phyloP scores from a whole-genome alignment of 2,888 invertebrate genomes.

The Melipona beecheii region DNA sequence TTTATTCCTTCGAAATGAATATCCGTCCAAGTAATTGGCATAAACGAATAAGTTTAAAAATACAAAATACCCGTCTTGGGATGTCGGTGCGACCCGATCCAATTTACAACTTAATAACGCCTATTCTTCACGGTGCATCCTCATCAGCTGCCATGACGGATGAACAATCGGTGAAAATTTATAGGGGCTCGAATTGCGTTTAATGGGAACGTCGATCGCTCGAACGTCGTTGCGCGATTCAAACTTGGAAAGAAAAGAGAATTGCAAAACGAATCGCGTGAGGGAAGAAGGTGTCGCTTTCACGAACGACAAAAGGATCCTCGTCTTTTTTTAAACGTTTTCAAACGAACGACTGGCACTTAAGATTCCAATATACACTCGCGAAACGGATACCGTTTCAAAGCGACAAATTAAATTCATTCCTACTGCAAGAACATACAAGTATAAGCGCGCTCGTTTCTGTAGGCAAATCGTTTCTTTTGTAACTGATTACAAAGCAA shows the following conservation, averaged over 20 bases:
- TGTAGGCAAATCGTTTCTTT: too few species aligned
- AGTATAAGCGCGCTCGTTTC: too few species aligned
- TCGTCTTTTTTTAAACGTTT: not conserved
- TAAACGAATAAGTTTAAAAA: not conserved
- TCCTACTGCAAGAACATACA: too few species aligned
- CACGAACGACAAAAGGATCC: too few species aligned
- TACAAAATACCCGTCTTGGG: not conserved
- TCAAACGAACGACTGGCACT: not conserved
- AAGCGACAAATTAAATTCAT: slow-evolving; percentile 45
- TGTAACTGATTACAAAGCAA: slow-evolving; percentile 29
- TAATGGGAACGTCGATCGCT: not conserved
- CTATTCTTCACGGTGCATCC: not conserved
- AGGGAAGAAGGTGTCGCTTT: too few species aligned
- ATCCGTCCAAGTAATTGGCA: not conserved
- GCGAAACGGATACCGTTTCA: slow-evolving; percentile 5
- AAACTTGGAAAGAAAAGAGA: not conserved
- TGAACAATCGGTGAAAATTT: not conserved
- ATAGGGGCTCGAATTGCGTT: not conserved
- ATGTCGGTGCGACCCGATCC: not conserved
- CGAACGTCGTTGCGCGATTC: not conserved
- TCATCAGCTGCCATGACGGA: not conserved
- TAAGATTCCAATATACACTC: slow-evolving; percentile 9
- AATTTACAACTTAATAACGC: not conserved
- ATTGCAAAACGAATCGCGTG: not conserved
- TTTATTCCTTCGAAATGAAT: too few species aligned